Evolutionary conservation across 2,113 vertebrate species (phyloP), one percentile per base, ranked within the genome.

Genomic region (Psittacula cyanocephala): DNA sequence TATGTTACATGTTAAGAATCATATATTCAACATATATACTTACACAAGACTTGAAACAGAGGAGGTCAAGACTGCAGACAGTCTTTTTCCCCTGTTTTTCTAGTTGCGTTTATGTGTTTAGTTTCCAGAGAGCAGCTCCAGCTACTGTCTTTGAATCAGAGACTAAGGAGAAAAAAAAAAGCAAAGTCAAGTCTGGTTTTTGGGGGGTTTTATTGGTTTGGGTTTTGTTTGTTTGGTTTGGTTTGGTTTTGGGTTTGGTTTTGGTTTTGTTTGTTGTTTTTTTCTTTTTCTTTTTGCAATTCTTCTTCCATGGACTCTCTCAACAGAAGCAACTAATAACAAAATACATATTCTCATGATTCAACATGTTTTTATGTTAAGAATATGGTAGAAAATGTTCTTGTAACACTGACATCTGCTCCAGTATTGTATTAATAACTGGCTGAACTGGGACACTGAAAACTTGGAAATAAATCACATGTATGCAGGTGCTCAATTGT

Each of bases 31-130:
- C 31, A n/a, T 13, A 33, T 24, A n/a, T 7, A 17, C 17, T 62
- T 62, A 10, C 17, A 68, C 22, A 41, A 41, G n/a, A 29, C 23
- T 52, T 41, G 24, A 7, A 65, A 49, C 19, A 65, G 47, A 87
- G 17, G 17, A n/a, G 9, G 28, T 49, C 28, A 80, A 64, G 39
- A 16, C 25, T 25, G 37, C 20, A 39, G 17, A 13, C 0, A 2
- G 23, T 24, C 37, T 37, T 39, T 24, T 10, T 3, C 1, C 6
- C 1, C 6, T 2, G 0, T 35, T 63, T 85, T 65, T 63, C 33
- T 43, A 33, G 37, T 52, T 17, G 10, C 5, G 14, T 37, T 76
- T 80, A 11, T 23, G 3, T 68, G 8, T 64, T 62, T 86, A 29
- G 14, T 83, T 91, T 90, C 67, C 19, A 49, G 22, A 70, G 17